Percentiles rank a stretch among this genome's conserved stretches.
Evolutionary conservation across 2,797 vertebrate genomes (phyloP).

Genomic region (Hylomyscus alleni): DNA sequence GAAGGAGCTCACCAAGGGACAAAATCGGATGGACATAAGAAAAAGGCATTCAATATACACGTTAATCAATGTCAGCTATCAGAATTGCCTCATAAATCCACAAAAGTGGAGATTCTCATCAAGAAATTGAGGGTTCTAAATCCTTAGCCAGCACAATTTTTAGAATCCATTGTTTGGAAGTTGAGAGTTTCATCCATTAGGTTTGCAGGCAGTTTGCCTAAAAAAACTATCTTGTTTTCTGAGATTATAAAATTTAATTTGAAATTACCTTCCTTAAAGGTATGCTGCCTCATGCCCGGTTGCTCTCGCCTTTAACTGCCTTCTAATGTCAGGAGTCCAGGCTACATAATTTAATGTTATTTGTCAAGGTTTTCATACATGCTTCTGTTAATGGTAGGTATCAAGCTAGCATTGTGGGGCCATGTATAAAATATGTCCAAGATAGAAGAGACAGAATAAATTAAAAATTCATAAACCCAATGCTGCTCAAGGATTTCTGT

Average conservation of each 20-base stretch:
- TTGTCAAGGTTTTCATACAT: neutral
- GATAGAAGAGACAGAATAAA: neutral
- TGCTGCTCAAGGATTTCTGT: neutral
- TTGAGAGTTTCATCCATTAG: neutral
- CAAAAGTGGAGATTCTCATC: neutral
- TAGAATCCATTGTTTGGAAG: neutral
- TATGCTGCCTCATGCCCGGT: neutral
- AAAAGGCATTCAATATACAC: neutral
- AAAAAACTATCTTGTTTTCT: constrained; percentile 23
- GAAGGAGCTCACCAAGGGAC: neutral
- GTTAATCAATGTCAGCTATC: too few relatives aligned
- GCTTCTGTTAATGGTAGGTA: neutral
- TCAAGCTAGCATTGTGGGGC: neutral
- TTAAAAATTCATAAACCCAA: constrained; percentile 44
- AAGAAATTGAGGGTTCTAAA: constrained; percentile 16
- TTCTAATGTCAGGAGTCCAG: neutral
- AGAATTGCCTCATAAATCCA: neutral
- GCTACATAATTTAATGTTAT: constrained; percentile 17
- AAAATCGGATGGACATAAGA: neutral
- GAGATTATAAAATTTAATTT: neutral
- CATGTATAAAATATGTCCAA: constrained; percentile 1
- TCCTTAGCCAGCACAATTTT: constrained; percentile 24
- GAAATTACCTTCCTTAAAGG: neutral
- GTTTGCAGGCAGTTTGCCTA: neutral
- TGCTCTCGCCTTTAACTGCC: neutral